phyloP scores from a whole-genome alignment of 2,113 vertebrate genomes.

The Chamaea fasciata region DNA sequence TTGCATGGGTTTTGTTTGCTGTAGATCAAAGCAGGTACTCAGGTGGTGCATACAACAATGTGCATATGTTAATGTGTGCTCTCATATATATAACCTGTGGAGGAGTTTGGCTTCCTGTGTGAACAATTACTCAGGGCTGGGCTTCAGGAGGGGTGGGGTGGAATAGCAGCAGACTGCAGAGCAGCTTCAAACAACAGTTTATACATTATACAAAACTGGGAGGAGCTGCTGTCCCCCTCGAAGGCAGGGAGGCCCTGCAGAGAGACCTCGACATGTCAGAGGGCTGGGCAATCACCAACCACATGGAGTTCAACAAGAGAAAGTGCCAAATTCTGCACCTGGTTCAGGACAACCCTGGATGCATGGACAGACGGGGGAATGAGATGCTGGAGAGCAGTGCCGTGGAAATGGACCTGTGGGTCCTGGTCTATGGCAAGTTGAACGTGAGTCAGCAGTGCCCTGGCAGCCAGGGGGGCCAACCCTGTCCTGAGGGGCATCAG shows the following conservation, averaged over 20 bases:
- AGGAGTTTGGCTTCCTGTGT: neutral
- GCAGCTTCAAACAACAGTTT: neutral
- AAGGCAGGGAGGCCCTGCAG: neutral
- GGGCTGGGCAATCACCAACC: neutral
- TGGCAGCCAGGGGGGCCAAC: neutral
- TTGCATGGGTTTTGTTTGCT: neutral
- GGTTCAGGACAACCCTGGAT: neutral
- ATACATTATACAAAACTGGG: too few species aligned
- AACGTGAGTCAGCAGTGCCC: neutral
- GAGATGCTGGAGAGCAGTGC: neutral
- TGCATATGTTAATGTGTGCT: neutral
- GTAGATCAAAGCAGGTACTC: neutral
- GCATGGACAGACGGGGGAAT: neutral
- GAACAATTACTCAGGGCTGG: neutral
- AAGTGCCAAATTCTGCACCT: neutral
- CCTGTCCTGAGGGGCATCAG: neutral
- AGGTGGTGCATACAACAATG: neutral
- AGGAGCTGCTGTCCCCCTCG: neutral
- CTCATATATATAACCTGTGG: neutral
- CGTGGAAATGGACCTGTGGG: neutral
- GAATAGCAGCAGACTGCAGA: neutral
- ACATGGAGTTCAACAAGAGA: neutral
- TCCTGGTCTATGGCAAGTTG: fast-evolving
- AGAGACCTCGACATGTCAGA: neutral
- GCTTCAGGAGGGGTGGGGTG: neutral